These are phyloP conservation scores for Anneissia japonica DNA, from an alignment of 35 echinoderm and acorn worm species.

Conservation along the genomic window DNA sequence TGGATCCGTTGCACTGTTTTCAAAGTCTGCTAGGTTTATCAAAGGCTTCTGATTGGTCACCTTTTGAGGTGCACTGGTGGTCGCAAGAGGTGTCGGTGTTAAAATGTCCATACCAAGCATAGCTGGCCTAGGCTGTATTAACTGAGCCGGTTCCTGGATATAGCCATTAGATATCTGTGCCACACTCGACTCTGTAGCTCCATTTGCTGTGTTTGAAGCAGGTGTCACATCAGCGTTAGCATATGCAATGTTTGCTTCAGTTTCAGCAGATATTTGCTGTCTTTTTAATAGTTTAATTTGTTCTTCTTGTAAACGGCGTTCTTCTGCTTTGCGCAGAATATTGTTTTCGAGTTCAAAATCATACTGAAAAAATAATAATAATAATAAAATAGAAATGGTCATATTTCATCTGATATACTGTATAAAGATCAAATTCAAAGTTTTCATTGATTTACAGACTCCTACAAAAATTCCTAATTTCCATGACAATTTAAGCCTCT, in stretches of 20 bases:
- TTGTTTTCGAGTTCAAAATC: slow-evolving; percentile 28
- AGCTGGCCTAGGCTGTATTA: slow-evolving; percentile 4
- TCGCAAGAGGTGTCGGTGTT: slow-evolving; percentile 11
- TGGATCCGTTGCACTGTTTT: slow-evolving; percentile 59
- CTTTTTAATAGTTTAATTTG: slow-evolving; percentile 11
- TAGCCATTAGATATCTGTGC: not conserved
- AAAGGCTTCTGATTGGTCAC: not conserved
- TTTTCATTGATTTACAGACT: too few species aligned
- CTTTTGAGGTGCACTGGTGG: not conserved
- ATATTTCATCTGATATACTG: too few species aligned
- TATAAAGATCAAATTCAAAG: too few species aligned
- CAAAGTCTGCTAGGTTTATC: slow-evolving; percentile 75
- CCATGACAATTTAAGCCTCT: too few species aligned
- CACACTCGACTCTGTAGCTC: not conserved
- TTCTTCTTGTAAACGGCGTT: slow-evolving; percentile 2
- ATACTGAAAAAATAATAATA: slow-evolving; percentile 26
- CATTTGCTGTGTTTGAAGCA: not conserved
- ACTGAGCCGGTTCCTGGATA: not conserved
- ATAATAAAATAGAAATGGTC: too few species aligned
- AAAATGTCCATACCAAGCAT: slow-evolving; percentile 34
- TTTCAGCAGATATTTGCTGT: slow-evolving; percentile 8
- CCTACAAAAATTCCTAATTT: too few species aligned
- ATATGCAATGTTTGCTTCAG: not conserved
- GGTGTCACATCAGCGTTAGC: not conserved
- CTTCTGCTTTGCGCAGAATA: slow-evolving; percentile 21